These are phyloP conservation scores for Poecile atricapillus DNA, from an alignment of 2,113 vertebrate species.

Conservation along the genomic window DNA sequence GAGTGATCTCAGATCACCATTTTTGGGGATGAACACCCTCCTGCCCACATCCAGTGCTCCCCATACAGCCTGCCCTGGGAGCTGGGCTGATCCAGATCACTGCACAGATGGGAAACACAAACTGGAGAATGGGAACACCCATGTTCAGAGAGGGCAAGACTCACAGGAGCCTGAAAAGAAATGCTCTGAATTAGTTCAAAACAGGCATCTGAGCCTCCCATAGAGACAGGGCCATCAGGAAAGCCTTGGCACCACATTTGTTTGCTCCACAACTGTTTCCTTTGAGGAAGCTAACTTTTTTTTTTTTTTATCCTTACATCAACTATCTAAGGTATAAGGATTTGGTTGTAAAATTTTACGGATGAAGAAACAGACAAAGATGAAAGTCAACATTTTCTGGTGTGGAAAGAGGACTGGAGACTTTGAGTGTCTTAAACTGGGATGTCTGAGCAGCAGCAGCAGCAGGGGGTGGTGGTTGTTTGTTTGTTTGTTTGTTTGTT, in stretches of 20 bases:
- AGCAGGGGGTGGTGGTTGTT: background rate
- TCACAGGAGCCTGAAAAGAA: background rate
- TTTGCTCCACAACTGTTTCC: background rate
- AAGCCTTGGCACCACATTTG: background rate
- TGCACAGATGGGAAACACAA: background rate
- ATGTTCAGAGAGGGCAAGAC: background rate
- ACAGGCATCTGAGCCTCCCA: background rate
- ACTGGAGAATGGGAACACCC: slow-evolving; percentile 16
- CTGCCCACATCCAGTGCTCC: background rate
- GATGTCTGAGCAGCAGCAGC: background rate
- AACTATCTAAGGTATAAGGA: background rate
- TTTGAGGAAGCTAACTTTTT: background rate
- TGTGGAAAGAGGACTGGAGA: background rate
- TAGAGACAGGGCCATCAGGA: background rate
- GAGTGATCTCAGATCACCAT: background rate
- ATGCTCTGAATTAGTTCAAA: background rate
- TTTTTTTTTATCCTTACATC: background rate
- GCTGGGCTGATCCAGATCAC: background rate
- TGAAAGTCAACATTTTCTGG: background rate
- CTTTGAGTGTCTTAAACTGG: background rate
- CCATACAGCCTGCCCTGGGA: background rate
- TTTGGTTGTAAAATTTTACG: background rate
- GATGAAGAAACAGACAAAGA: background rate
- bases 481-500: background rate
- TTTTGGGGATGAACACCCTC: background rate